Base-by-base conservation (phyloP, 2,113 vertebrate genomes). In the Sitta europaea region DNA sequence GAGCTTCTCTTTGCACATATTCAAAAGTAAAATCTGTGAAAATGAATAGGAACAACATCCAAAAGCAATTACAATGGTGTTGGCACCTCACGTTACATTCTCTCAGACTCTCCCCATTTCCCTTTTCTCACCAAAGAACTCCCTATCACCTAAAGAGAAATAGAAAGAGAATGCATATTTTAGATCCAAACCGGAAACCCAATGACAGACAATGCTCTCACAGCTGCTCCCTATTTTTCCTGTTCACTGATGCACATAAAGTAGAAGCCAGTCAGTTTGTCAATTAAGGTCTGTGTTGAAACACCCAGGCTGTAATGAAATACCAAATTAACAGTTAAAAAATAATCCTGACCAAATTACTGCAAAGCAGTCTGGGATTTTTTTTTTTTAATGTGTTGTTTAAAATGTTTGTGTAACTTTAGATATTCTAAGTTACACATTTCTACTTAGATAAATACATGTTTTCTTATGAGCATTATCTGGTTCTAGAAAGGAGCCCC, bases 1-100 rank as follows among this genome's bases (percentile, higher is more conserved):
- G 98, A 63, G 98, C 99, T 97, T 99, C 99, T 97, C 98, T 99
- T 95, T 99, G 99, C 94, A 99, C 99, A 51, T 99, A 99, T 83
- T 99, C 99, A 97, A 99, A 99, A 63, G 99, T 99, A 96, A 99
- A 99, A 97, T 99, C 99, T 99, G 98, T 88, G 95, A 96, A 96
- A 96, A 77, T 90, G 95, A 89, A 97, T 28, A 93, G 71, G 84
- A 93, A 86, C 61, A 95, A 76, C 70, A 87, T 81, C 67, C 54
- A 42, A 50, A 58, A 92, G 90, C 78, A 71, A 55, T 84, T 47
- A 92, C 75, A 96, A 90, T 21, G 33, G 47, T 59, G 90, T 73
- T 66, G 54, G 88, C 90, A 93, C 81, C 66, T 94, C 70, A 47
- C 3, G 4, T 54, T 53, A n/a, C 47, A 43, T 74, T 91, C 78